Evolutionary conservation across 2,113 vertebrate genomes (phyloP), one percentile per base, ranked within the genome.

Genomic region (Actenoides hombroni): DNA sequence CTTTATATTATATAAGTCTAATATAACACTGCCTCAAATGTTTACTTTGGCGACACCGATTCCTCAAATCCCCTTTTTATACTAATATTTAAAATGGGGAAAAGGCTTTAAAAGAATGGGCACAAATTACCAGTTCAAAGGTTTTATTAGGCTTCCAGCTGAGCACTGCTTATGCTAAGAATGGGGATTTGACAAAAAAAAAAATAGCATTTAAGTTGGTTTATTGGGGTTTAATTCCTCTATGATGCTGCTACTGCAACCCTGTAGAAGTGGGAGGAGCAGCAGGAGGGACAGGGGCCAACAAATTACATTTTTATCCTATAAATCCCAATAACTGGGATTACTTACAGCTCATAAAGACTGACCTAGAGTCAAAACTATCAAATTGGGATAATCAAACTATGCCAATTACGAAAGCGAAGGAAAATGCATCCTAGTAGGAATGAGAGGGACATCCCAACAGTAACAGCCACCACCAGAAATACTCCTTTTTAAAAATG

Each of bases 21-120:
- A 97, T 92, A 56, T 96, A 97, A 97, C 93, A 97, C 97, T 48
- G 95, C 95, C 96, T 95, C 95, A 95, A 97, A 91, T 98, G 97
- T 98, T 98, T 98, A 92, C 96, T 95, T 98, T 98, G 97, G 98
- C 97, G 18, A 40, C 31, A 20, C 60, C 1, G 25, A 93, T 75
- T 86, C 97, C 96, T 97, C 96, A 97, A 98, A 98, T 98, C 97
- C 95, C 97, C 76, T 88, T 95, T 97, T 98, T 97, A 95, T 91
- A 96, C 97, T 95, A 97, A 97, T 97, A 98, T 98, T 98, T 98
- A 88, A 98, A 98, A 97, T 95, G 96, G 97, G 97, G 92, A 98
- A 46, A 97, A 97, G 96, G 94, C 82, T 97, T 97, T 97, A 97
- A 97, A 96, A 96, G 96, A 97, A 98, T 98, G 97, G 96, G 97